phyloP scores from a whole-genome alignment of 2,113 vertebrate genomes.

The Nothoprocta perdicaria region DNA sequence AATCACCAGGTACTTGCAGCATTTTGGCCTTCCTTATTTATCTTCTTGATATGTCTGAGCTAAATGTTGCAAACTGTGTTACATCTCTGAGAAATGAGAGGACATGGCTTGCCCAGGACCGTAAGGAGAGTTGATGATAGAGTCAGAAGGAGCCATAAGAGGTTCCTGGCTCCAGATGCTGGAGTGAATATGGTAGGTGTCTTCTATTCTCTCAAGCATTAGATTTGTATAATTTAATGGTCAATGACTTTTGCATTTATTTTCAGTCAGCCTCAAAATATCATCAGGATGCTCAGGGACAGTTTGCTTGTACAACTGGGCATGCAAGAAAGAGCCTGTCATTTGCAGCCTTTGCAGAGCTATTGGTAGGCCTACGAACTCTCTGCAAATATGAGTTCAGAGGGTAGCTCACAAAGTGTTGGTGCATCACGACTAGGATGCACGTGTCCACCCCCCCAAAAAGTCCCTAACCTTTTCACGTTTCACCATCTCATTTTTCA shows the following conservation, averaged over 20 bases:
- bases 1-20: background rate
- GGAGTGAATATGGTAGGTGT: background rate
- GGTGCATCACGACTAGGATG: background rate
- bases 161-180: background rate
- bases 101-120: background rate
- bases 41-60: background rate
- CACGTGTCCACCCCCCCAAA: background rate
- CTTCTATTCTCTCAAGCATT: background rate
- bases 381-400: background rate
- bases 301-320: background rate
- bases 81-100: background rate
- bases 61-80: background rate
- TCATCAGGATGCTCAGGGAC: background rate
- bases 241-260: background rate
- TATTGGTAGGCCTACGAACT: background rate
- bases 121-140: background rate
- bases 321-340: background rate
- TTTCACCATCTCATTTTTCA: background rate
- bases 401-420: background rate
- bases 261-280: background rate
- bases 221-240: background rate
- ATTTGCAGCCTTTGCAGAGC: background rate
- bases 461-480: background rate
- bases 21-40: background rate
- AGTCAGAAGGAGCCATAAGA: background rate